Evolutionary conservation across 2,113 vertebrate genomes (phyloP).

Genomic region (Nothocercus nigrocapillus): DNA sequence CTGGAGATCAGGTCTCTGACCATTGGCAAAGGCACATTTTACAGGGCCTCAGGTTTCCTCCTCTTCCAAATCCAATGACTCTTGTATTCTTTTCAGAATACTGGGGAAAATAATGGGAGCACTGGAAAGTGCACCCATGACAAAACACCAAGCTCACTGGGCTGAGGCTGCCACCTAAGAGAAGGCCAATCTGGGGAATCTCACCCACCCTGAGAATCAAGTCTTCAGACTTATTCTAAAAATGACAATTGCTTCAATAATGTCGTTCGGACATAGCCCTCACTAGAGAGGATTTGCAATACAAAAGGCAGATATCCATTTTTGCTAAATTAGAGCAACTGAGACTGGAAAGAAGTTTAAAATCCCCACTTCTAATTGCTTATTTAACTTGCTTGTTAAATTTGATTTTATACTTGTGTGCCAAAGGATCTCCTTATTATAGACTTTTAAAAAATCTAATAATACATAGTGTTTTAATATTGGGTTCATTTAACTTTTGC

Average conservation of each 20-base stretch:
- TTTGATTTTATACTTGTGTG: conserved; percentile 68
- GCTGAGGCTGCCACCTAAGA: background rate
- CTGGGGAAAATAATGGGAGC: background rate
- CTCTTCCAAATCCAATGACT: background rate
- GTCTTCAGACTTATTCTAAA: background rate
- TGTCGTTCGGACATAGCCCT: background rate
- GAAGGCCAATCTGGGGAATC: background rate
- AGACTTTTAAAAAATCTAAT: conserved; percentile 52
- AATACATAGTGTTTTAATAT: conserved; percentile 59
- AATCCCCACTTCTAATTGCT: conserved; percentile 65
- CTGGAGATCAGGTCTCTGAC: background rate
- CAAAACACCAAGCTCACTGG: background rate
- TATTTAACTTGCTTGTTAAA: conserved; percentile 74
- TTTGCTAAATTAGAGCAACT: conserved; percentile 39
- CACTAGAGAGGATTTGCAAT: background rate
- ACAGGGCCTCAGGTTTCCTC: background rate
- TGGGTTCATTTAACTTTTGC: conserved; percentile 49
- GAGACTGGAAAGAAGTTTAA: conserved; percentile 46
- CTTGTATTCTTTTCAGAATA: background rate
- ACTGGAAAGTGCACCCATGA: background rate
- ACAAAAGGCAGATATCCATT: background rate
- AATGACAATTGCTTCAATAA: background rate
- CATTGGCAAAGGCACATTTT: background rate
- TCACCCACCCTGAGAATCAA: background rate
- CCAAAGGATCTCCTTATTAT: conserved; percentile 74